A percentile compares a stretch with the other conserved stretches of the same genome.
Evolutionary conservation across 2,113 vertebrate species (phyloP).

Genomic region (Orthonyx spaldingii): DNA sequence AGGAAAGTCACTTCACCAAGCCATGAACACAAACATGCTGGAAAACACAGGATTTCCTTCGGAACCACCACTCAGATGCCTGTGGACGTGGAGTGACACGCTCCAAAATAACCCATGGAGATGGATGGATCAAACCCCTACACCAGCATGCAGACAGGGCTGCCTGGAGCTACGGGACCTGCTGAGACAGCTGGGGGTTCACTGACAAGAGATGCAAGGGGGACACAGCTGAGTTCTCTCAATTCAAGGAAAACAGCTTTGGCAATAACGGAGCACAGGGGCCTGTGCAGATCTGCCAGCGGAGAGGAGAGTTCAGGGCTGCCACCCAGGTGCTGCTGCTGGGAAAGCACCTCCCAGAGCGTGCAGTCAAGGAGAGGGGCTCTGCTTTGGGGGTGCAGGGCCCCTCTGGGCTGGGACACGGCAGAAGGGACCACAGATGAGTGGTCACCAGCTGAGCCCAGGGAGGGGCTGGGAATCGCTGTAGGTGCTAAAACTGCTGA

Average conservation of each 20-base stretch:
- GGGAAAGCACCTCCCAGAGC: background rate
- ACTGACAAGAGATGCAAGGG: background rate
- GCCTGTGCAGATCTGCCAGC: background rate
- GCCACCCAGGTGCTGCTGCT: background rate
- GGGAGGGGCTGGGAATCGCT: background rate
- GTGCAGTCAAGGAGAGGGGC: background rate
- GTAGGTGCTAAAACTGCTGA: background rate
- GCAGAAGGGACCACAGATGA: background rate
- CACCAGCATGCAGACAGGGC: background rate
- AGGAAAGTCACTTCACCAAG: conserved; percentile 23
- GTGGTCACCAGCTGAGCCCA: background rate
- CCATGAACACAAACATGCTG: conserved; percentile 30
- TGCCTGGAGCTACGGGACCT: background rate
- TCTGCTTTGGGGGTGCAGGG: background rate
- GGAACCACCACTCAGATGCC: rapidly evolving
- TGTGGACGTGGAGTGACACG: background rate
- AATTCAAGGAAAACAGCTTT: conserved; percentile 54
- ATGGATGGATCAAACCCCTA: background rate
- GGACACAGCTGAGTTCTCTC: background rate
- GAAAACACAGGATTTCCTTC: background rate
- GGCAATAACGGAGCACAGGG: background rate
- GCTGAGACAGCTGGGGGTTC: background rate
- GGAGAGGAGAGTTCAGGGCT: background rate
- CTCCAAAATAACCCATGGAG: background rate
- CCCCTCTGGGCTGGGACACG: background rate